Evolutionary conservation across 1,140 invertebrate genomes (phyloP).

Genomic region (Holcopasites calliopsidis): DNA sequence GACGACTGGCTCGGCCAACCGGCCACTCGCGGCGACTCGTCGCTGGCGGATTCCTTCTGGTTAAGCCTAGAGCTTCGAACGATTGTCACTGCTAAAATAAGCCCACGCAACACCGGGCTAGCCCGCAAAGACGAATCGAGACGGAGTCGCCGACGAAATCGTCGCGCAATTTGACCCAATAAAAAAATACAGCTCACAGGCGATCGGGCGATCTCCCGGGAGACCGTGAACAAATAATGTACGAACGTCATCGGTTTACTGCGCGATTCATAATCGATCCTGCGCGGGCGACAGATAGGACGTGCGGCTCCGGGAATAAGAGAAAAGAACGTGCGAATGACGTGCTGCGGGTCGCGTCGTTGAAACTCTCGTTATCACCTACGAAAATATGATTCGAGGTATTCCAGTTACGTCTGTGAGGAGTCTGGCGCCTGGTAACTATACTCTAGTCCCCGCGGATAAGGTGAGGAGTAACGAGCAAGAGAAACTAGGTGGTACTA

Average conservation of each 20-base stretch:
- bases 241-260: neutral
- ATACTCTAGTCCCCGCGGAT: neutral
- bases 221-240: constrained; percentile 27
- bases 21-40: neutral
- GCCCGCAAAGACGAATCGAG: neutral
- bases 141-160: neutral
- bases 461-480: neutral
- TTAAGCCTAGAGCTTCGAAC: neutral
- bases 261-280: neutral
- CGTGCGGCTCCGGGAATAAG: neutral
- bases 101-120: neutral
- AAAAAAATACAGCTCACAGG: neutral
- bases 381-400: neutral
- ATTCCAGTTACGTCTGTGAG: neutral
- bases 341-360: neutral
- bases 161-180: neutral
- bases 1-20: neutral
- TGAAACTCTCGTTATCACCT: neutral
- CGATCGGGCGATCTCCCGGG: neutral
- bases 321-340: neutral
- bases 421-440: neutral
- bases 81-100: constrained; percentile 13
- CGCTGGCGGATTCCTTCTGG: neutral
- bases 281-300: neutral
- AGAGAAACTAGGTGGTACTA: too few species aligned